Evolutionary conservation across 2,113 vertebrate genomes (phyloP), one percentile per base, ranked within the genome.

Genomic region (Erinaceus europaeus): DNA sequence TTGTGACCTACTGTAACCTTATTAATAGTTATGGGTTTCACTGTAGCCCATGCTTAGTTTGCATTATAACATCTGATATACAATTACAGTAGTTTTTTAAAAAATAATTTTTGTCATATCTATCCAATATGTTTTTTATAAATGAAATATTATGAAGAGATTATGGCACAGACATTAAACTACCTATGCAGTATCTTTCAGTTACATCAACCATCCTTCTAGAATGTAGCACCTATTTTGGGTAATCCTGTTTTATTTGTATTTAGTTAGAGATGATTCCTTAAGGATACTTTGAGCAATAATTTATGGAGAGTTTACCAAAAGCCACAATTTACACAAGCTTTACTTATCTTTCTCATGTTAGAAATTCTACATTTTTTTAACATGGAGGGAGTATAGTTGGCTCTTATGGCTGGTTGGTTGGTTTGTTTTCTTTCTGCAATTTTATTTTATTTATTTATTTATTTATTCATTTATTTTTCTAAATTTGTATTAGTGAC

Each of bases 341-440:
- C 84, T 90, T 84, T 69, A 27, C 29, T 57, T 64, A 9, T 75
- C n/a, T 88, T 94, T 89, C 38, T 55, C 59, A 74, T 21, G n/a
- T 55, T 73, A 67, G 83, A 75, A 48, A n/a, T 62, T 50, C 40
- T 76, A 53, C 5, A 12, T 13, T 34, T 57, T 64, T 75, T 57
- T 74, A 59, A 57, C 76, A 69, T 8, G 36, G 55, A 83, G 48
- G 38, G 11, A 15, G 36, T 81, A 62, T 84, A 72, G 21, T 52
- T 89, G 75, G 25, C 69, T 59, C 32, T 6, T 42, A 77, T 59
- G n/a, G n/a, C n/a, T n/a, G n/a, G n/a, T n/a, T n/a, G n/a, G n/a
- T n/a, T n/a, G n/a, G n/a, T n/a, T n/a, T n/a, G n/a, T n/a, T n/a
- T n/a, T n/a, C n/a, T n/a, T n/a, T n/a, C n/a, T n/a, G n/a, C n/a